Percentiles rank a stretch among this genome's conserved stretches.
Evolutionary conservation across 2,888 invertebrate species (phyloP).

Genomic region (Noctua janthina): DNA sequence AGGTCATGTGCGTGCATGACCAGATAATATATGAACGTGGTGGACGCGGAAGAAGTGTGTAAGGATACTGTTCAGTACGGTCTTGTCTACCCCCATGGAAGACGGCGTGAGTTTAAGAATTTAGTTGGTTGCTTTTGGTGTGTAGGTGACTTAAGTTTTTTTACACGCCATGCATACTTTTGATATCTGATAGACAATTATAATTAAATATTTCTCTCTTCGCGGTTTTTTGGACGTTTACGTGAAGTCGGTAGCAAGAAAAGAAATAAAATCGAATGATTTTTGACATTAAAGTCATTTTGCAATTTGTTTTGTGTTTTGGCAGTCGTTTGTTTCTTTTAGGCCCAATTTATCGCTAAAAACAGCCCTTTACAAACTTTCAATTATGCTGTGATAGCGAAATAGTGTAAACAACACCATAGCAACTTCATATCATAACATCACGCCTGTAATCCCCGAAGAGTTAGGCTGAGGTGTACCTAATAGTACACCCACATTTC

Average conservation of each 20-base stretch:
- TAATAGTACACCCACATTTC: too few relatives aligned
- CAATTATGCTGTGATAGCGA: too few relatives aligned
- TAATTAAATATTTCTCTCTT: background rate
- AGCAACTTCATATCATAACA: background rate
- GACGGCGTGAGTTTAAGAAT: background rate
- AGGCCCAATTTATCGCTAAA: background rate
- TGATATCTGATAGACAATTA: background rate
- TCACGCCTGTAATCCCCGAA: background rate
- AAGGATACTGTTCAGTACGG: background rate
- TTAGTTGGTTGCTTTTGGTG: background rate
- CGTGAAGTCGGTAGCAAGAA: too few relatives aligned
- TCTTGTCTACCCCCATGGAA: background rate
- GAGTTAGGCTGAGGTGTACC: too few relatives aligned
- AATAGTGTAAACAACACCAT: background rate
- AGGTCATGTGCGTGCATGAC: background rate
- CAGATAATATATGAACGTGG: background rate
- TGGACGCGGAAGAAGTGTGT: background rate
- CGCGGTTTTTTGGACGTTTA: background rate
- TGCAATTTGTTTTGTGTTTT: background rate
- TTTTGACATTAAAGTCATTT: background rate
- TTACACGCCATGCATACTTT: background rate
- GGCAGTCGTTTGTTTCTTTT: background rate
- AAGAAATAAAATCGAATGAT: background rate
- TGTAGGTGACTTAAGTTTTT: background rate
- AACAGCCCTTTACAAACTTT: background rate